These are phyloP conservation scores for Blera fallax DNA, from an alignment of 2,888 invertebrate species.

Conservation along the genomic window DNA sequence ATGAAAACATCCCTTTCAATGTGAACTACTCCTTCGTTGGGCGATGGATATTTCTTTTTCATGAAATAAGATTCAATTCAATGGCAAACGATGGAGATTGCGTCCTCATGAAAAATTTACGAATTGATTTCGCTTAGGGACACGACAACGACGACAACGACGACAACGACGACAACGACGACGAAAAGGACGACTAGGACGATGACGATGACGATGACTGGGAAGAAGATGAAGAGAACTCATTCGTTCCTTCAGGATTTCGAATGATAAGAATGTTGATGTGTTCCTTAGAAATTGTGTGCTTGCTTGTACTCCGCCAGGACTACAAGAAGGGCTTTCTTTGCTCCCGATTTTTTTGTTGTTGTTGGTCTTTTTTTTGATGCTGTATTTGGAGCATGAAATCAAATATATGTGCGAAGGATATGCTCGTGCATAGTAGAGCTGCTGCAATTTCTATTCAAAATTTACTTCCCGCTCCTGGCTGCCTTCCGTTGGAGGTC, in stretches of 20 bases:
- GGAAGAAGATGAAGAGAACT: constrained; percentile 22
- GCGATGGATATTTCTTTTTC: too few species aligned
- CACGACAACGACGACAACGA: too few species aligned
- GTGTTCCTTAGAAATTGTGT: constrained; percentile 53
- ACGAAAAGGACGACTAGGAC: neutral
- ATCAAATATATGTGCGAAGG: constrained; percentile 50
- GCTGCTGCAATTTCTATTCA: constrained; percentile 67
- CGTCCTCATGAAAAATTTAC: constrained; percentile 67
- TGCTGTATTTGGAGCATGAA: constrained; percentile 66
- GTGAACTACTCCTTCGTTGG: neutral
- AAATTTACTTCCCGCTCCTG: constrained; percentile 60
- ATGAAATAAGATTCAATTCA: constrained; percentile 57
- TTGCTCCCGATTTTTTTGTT: neutral
- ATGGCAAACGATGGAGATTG: constrained; percentile 60
- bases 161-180: neutral
- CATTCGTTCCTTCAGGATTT: constrained; percentile 57
- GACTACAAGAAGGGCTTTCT: constrained; percentile 14
- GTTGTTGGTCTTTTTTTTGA: neutral
- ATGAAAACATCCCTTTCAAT: constrained; percentile 42
- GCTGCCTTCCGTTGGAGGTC: constrained; percentile 7
- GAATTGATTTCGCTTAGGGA: constrained; percentile 66
- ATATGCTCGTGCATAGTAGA: too few species aligned
- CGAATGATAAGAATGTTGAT: constrained; percentile 64
- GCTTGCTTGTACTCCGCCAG: neutral
- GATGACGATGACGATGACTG: constrained; percentile 20